phyloP scores from a whole-genome alignment of 2,888 invertebrate species.

The Sycophila texana region DNA sequence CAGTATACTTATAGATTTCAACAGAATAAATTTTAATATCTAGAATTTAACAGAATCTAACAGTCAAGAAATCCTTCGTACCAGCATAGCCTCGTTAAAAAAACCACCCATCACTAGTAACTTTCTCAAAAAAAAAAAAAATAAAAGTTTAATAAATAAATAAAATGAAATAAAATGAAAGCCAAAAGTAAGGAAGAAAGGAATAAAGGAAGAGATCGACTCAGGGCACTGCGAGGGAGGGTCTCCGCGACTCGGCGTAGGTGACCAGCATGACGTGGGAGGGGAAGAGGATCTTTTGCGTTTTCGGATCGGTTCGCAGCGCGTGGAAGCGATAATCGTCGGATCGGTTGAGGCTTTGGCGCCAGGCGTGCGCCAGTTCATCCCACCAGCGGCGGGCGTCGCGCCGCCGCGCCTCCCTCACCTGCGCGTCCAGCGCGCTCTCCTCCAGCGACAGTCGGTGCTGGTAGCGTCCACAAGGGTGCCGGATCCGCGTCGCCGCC shows the following conservation, averaged over 20 bases:
- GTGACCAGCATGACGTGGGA: slow-evolving; percentile 61
- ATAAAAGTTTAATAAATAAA: too few relatives aligned
- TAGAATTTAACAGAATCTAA: too few relatives aligned
- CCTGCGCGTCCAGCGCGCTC: slow-evolving; percentile 59
- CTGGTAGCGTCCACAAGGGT: slow-evolving; percentile 64
- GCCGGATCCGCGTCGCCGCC: slow-evolving; percentile 51
- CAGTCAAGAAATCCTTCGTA: too few relatives aligned
- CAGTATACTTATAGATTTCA: too few relatives aligned
- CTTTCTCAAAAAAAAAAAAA: too few relatives aligned
- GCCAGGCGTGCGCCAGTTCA: slow-evolving; percentile 61
- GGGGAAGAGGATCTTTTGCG: slow-evolving; percentile 64
- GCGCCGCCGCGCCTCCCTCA: slow-evolving; percentile 61
- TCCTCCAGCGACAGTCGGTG: slow-evolving; percentile 61
- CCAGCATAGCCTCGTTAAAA: too few relatives aligned
- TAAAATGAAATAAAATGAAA: too few relatives aligned
- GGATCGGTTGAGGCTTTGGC: slow-evolving; percentile 31
- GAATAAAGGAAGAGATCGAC: neutral
- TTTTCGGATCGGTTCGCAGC: slow-evolving; percentile 65
- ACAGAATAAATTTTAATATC: too few relatives aligned
- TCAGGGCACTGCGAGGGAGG: slow-evolving; percentile 39
- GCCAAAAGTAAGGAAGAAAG: neutral
- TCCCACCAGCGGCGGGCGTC: slow-evolving; percentile 68
- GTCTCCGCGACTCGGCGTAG: slow-evolving; percentile 47
- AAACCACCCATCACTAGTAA: too few relatives aligned
- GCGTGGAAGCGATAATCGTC: slow-evolving; percentile 61